Evolutionary conservation across 2,888 invertebrate species (phyloP).

Genomic region (Suillia variegata): DNA sequence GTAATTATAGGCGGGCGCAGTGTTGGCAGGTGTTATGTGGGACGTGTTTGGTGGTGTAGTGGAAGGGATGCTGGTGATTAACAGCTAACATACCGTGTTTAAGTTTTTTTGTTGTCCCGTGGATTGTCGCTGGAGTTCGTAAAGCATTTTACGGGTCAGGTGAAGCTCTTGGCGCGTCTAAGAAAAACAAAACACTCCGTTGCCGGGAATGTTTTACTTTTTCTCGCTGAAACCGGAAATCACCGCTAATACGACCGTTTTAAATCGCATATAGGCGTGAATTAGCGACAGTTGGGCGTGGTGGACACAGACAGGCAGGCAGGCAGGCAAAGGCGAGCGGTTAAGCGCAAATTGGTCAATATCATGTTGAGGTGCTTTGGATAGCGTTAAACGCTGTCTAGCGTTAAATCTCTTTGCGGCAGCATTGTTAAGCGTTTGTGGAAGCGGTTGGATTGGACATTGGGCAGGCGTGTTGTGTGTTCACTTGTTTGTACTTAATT

Average conservation of each 20-base stretch:
- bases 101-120: too few species aligned
- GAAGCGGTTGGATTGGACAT: too few species aligned
- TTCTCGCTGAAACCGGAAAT: neutral
- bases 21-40: neutral
- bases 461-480: neutral
- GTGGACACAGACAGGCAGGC: neutral
- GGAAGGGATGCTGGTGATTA: neutral
- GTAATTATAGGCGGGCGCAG: neutral
- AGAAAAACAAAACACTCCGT: slow-evolving; percentile 28
- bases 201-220: neutral
- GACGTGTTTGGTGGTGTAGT: neutral
- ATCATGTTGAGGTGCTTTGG: too few species aligned
- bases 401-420: too few species aligned
- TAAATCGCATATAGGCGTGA: neutral
- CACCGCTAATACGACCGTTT: neutral
- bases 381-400: too few species aligned
- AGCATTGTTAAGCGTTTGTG: too few species aligned
- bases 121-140: too few species aligned
- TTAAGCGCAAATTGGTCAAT: neutral
- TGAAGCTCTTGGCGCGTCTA: neutral
- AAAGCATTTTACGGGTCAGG: neutral
- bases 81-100: too few species aligned
- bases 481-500: neutral
- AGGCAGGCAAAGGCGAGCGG: neutral
- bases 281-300: neutral